A percentile compares a stretch with the other conserved stretches of the same genome.
Conservation (phyloP, 2,888 invertebrate species). For the Synergus laeviventris region DNA sequence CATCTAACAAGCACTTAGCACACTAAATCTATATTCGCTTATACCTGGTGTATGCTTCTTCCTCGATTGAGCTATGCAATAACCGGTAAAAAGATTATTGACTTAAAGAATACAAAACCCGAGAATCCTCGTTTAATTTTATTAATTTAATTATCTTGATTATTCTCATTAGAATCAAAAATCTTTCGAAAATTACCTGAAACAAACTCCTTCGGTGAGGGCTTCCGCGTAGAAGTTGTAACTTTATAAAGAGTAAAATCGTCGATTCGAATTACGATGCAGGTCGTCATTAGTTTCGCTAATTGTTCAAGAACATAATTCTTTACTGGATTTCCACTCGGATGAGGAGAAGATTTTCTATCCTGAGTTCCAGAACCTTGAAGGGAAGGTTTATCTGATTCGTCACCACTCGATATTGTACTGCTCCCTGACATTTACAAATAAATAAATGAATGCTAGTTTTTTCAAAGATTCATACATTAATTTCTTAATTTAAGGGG, state of each 20-base stretch:
- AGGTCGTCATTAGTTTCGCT: slow-evolving; percentile 93
- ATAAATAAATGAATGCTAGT: not conserved
- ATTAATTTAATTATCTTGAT: not conserved
- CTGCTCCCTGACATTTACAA: slow-evolving; percentile 52
- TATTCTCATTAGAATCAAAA: not conserved
- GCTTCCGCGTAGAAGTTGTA: slow-evolving; percentile 85
- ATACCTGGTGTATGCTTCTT: slow-evolving; percentile 74
- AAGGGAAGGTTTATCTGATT: slow-evolving; percentile 62
- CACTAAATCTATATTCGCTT: slow-evolving; percentile 62
- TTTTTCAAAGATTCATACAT: not conserved
- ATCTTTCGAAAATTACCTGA: slow-evolving; percentile 78
- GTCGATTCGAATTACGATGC: slow-evolving; percentile 91
- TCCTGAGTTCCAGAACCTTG: slow-evolving; percentile 61
- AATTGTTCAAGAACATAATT: slow-evolving; percentile 85
- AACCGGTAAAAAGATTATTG: slow-evolving; percentile 51
- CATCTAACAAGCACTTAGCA: slow-evolving; percentile 56
- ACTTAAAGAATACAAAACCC: slow-evolving; percentile 3
- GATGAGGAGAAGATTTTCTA: slow-evolving; percentile 66
- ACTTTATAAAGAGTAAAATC: slow-evolving; percentile 94
- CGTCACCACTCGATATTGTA: slow-evolving; percentile 61
- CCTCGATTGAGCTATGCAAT: slow-evolving; percentile 74
- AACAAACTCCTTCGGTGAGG: slow-evolving; percentile 88
- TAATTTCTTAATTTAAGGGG: slow-evolving; percentile 41
- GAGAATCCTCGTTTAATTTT: slow-evolving; percentile 46
- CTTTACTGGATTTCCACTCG: slow-evolving; percentile 79